Evolutionary conservation across 2,888 invertebrate genomes (phyloP).

Genomic region (Himalopsyche kuldschensis): DNA sequence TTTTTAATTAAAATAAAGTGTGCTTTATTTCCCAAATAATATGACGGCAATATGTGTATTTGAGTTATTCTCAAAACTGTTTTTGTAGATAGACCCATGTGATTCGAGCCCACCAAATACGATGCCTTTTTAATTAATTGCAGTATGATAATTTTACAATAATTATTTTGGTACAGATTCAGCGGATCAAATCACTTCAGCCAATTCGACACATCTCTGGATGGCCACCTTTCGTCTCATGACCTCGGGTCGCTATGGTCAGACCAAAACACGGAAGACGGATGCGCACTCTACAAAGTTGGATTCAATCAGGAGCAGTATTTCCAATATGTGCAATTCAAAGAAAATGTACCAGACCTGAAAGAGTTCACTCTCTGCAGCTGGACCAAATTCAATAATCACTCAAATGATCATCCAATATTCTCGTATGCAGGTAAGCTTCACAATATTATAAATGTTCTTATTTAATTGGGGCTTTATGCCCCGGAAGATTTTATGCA

Average conservation of each 20-base stretch:
- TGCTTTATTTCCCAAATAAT: too few species aligned
- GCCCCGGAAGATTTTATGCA: too few species aligned
- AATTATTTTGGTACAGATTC: background rate
- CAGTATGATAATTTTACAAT: too few species aligned
- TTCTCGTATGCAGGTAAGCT: conserved; percentile 81
- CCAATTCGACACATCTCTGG: background rate
- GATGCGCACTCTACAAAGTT: conserved; percentile 70
- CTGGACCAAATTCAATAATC: conserved; percentile 83
- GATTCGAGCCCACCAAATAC: too few species aligned
- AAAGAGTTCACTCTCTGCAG: conserved; percentile 83
- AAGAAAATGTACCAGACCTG: conserved; percentile 69
- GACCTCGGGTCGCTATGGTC: conserved; percentile 40
- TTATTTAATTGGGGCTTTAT: too few species aligned
- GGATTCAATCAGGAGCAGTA: conserved; percentile 69
- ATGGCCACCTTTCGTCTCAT: background rate
- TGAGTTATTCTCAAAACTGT: too few species aligned
- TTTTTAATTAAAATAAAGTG: too few species aligned
- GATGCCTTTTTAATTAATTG: background rate
- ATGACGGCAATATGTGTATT: too few species aligned
- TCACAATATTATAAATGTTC: background rate
- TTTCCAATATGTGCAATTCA: conserved; percentile 75
- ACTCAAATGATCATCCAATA: conserved; percentile 78
- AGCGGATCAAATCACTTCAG: background rate
- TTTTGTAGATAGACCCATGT: too few species aligned
- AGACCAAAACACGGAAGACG: conserved; percentile 50